Evolutionary conservation across 2,113 vertebrate genomes (phyloP).

Genomic region (Corythornis madagascariensis): DNA sequence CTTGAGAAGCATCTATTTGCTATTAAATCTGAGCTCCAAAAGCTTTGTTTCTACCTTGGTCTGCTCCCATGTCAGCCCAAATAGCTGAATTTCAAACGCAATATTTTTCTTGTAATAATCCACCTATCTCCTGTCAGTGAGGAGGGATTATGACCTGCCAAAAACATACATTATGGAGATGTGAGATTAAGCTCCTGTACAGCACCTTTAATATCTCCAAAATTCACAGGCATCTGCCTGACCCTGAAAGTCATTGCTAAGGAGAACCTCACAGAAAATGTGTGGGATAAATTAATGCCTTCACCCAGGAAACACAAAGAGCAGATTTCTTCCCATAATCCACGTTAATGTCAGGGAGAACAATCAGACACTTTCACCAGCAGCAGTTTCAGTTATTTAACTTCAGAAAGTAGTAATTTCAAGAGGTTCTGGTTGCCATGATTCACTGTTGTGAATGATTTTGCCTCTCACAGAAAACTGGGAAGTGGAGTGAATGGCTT

Average conservation of each 20-base stretch:
- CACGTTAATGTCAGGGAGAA: neutral
- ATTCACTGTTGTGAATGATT: constrained; percentile 75
- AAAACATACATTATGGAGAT: neutral
- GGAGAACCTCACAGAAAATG: neutral
- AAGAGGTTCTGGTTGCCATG: constrained; percentile 62
- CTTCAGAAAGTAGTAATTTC: constrained; percentile 70
- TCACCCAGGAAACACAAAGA: neutral
- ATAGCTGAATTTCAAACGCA: neutral
- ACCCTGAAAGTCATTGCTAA: neutral
- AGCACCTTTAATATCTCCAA: neutral
- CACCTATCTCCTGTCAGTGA: neutral
- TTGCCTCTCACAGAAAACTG: constrained; percentile 72
- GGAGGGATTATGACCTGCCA: neutral
- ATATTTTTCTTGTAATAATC: neutral
- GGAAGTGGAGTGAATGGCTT: constrained; percentile 67
- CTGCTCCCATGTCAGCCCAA: neutral
- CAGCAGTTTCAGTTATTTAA: constrained; percentile 40
- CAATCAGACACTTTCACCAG: neutral
- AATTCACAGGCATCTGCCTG: neutral
- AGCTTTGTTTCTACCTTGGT: neutral
- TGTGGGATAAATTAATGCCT: neutral
- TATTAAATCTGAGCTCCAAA: neutral
- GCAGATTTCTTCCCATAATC: neutral
- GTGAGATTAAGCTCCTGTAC: neutral
- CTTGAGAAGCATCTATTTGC: neutral